phyloP scores from a whole-genome alignment of 2,888 invertebrate genomes.

The Pterostichus niger region DNA sequence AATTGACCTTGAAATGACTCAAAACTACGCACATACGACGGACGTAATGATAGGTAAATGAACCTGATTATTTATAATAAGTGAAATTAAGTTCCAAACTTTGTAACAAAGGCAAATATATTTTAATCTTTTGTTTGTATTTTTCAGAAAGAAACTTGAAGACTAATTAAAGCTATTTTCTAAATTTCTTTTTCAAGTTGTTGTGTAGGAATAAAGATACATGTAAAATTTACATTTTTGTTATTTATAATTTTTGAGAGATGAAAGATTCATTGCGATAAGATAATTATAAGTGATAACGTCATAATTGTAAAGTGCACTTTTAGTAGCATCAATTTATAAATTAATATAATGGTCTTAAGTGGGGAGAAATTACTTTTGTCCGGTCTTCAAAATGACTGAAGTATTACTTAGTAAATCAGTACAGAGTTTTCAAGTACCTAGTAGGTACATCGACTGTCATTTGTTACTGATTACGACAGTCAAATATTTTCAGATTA shows the following conservation, averaged over 20 bases:
- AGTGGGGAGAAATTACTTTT: slow-evolving; percentile 48
- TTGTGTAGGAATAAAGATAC: no score
- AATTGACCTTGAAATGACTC: slow-evolving; percentile 35
- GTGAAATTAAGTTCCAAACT: slow-evolving; percentile 39
- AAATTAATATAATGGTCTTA: slow-evolving; percentile 39
- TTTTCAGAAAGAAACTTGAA: slow-evolving; percentile 16
- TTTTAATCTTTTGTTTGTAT: slow-evolving; percentile 40
- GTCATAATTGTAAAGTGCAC: background rate
- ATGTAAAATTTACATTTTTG: no score
- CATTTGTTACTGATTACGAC: background rate
- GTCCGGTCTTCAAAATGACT: slow-evolving; percentile 51
- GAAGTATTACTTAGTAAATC: slow-evolving; percentile 23
- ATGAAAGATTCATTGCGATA: no score
- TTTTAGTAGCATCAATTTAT: slow-evolving; percentile 23
- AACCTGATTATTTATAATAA: slow-evolving; percentile 42
- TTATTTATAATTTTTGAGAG: no score
- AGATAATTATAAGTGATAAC: background rate
- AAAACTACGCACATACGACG: slow-evolving; percentile 15
- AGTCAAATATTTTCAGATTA: background rate
- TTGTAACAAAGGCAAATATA: slow-evolving; percentile 34
- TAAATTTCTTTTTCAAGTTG: slow-evolving; percentile 21
- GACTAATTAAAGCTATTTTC: slow-evolving; percentile 3
- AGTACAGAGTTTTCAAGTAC: slow-evolving; percentile 12
- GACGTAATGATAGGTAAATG: slow-evolving; percentile 13
- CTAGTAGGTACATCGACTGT: background rate